Base-by-base conservation (phyloP, 1,140 invertebrate genomes). In the Pseudomyrmex concolor region DNA sequence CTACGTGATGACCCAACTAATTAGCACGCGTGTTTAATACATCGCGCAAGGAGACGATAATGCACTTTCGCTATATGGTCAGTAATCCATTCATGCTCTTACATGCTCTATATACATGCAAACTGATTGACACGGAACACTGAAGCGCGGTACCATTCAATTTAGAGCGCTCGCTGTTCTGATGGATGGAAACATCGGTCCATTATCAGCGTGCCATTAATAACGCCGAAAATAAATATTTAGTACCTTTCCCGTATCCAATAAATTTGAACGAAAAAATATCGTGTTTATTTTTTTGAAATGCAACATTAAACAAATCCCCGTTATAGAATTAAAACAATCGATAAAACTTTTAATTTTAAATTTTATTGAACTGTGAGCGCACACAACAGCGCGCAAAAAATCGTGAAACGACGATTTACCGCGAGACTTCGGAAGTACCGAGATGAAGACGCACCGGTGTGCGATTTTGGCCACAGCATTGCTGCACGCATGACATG, bases 21-120 rank as follows among this genome's bases (percentile, higher is more conserved):
- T 80, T 80, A 71, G 54, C 9, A 13, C 12, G 45, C 45, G 67
- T 10, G 54, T 19, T 71, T 71, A 71, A 48, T 60, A 48, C 34
- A 34, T 8, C 13, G 45, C 43, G 66, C 66, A 59, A 70, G 51
- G 43, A 70, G 59, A 48, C 66, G 54, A 34, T 59, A 70, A 80
- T 60, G 54, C 54, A 25, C 43, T 34, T 34, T 34, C 43, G 43
- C 12, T 59, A 45, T 43, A 59, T 15, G 54, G n/a, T 45, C 43
- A 5, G 10, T 34, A 34, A 55, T 12, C 71, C 64, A 19, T 70
- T 80, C 55, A 59, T 50, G 54, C 50, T 71, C 19, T 15, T 59
- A 15, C 12, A 22, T 12, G 17, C 63, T 80, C 25, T 17, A 70
- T 50, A 54, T 34, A 25, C 25, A 54, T 48, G 48, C 25, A 80